Percentiles rank a stretch among this genome's conserved stretches.
Conservation (phyloP, 2,888 invertebrate genomes). For the Papilio gigon region DNA sequence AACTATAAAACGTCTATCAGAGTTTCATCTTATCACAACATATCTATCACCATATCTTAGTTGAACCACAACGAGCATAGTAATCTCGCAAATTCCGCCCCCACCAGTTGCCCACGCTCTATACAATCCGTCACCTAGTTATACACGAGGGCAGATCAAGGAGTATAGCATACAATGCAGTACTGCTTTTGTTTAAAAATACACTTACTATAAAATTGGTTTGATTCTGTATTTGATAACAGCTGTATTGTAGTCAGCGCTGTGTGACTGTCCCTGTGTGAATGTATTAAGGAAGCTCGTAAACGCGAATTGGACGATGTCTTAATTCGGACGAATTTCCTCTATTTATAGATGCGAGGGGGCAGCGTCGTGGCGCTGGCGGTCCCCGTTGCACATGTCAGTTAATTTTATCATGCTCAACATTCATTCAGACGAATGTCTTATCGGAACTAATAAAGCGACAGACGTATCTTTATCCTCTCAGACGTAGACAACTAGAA, state of each 20-base stretch:
- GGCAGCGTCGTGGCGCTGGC: constrained; percentile 1
- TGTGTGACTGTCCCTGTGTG: background rate
- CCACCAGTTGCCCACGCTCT: constrained; percentile 12
- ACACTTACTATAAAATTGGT: too few species aligned
- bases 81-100: constrained; percentile 8
- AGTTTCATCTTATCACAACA: background rate
- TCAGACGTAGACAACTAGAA: background rate
- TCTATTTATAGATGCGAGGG: constrained; percentile 44
- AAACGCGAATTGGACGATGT: constrained; percentile 51
- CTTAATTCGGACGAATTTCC: constrained; percentile 46
- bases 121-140: background rate
- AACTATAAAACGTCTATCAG: background rate
- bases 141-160: background rate
- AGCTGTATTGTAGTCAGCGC: background rate
- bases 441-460: background rate
- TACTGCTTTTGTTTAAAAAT: background rate
- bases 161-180: too few species aligned
- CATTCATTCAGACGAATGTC: background rate
- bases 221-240: too few species aligned
- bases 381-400: background rate
- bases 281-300: constrained; percentile 42
- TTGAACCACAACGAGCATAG: background rate
- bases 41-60: background rate
- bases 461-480: background rate
- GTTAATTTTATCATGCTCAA: constrained; percentile 31